Base-by-base conservation (phyloP, 2,888 invertebrate species). In the Idaea straminata region DNA sequence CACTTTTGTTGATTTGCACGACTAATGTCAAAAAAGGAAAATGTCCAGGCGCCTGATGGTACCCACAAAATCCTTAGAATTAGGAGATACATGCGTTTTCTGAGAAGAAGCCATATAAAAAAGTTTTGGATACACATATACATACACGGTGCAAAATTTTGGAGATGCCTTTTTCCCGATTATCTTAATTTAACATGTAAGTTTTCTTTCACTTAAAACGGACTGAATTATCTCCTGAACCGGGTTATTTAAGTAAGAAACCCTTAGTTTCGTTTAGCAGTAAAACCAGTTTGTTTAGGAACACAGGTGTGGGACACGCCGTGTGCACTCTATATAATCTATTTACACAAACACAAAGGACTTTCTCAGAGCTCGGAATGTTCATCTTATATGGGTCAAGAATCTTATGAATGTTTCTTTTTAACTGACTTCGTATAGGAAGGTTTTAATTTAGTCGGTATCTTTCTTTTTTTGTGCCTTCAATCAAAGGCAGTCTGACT, bases 251-350 rank as follows among this genome's bases (percentile, higher is more conserved):
- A 47, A 13, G 47, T 47, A 47, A 47, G 47, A 10, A 47, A 47
- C 47, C 47, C 47, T 47, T 13, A 47, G 47, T 47, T 47, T 47
- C 47, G 47, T 68, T 70, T 70, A 67, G 69, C 66, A 70, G 58
- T 62, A 63, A 65, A 69, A 63, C 60, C 65, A 63, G 69, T 63
- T 66, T 71, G 71, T 69, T 70, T 69, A 62, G 68, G 76, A 74
- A 72, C 84, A 62, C 88, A 87, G 88, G 86, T 88, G 87, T 77
- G 75, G 71, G 71, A 73, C 73, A 75, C 76, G 77, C 75, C 68
- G 73, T 74, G 77, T 83, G 84, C 85, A 88, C 87, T 85, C 83
- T 78, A 82, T 85, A 47, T 90, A 89, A 91, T 89, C 90, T 86
- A 83, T 81, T 83, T 74, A 77, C 82, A 89, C 86, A 90, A 85